A percentile compares a stretch with the other conserved stretches of the same genome.
Conservation (phyloP, 2,888 invertebrate species). For the Nebria brevicollis region DNA sequence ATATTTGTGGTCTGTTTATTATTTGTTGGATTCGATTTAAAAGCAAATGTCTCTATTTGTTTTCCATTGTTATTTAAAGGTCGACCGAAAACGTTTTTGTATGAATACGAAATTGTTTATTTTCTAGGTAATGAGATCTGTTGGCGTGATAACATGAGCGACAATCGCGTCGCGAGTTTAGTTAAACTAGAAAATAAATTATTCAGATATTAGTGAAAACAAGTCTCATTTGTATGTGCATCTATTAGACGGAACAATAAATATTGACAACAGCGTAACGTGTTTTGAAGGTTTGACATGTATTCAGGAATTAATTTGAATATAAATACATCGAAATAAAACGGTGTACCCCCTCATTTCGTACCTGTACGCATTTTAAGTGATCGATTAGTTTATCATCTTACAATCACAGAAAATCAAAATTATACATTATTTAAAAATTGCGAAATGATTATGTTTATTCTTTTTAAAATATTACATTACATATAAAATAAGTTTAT, state of each 20-base stretch:
- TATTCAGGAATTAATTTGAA: slow-evolving; percentile 38
- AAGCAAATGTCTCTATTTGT: too few species aligned
- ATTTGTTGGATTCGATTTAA: too few species aligned
- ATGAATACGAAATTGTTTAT: background rate
- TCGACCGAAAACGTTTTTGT: too few species aligned
- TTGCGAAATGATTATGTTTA: too few species aligned
- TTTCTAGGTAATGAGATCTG: background rate
- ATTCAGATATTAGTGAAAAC: slow-evolving; percentile 29
- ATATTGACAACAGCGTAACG: slow-evolving; percentile 39
- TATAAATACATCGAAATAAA: slow-evolving; percentile 26
- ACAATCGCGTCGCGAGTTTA: background rate
- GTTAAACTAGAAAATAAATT: slow-evolving; percentile 16
- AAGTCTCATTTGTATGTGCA: slow-evolving; percentile 31
- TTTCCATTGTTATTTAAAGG: too few species aligned
- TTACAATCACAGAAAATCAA: too few species aligned
- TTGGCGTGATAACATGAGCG: background rate
- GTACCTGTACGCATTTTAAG: background rate
- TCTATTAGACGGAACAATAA: slow-evolving; percentile 37
- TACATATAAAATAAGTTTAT: too few species aligned
- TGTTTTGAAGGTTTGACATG: slow-evolving; percentile 26
- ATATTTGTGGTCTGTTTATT: too few species aligned
- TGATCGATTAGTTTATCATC: background rate
- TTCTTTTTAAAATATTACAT: too few species aligned
- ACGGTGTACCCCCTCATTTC: background rate
- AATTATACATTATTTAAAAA: too few species aligned